Evolutionary conservation across 2,888 invertebrate genomes (phyloP).

Genomic region (Ellobium chinense): DNA sequence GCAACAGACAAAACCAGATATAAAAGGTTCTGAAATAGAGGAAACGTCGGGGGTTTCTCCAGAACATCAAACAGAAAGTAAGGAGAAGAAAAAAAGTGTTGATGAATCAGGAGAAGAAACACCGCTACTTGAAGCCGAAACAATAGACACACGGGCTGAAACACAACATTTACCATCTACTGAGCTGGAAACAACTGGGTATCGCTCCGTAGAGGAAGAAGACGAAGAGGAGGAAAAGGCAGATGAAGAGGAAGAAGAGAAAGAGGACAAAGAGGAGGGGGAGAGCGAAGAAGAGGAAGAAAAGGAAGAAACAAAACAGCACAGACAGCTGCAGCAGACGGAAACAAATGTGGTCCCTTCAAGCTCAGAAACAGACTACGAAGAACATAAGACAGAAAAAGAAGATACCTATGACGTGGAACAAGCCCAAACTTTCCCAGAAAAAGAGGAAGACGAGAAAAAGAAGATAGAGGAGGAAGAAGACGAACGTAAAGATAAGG

Average conservation of each 20-base stretch:
- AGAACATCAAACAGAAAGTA: background rate
- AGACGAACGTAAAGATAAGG: background rate
- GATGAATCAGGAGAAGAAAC: no score
- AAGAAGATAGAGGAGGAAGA: no score
- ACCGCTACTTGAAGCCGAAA: no score
- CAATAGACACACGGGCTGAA: background rate
- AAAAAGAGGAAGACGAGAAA: background rate
- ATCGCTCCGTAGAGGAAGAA: background rate
- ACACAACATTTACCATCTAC: no score
- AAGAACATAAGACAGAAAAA: no score
- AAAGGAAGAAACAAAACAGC: background rate
- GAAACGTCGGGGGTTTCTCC: background rate
- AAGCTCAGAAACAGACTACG: no score
- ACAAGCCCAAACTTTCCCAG: no score
- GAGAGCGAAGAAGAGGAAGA: background rate
- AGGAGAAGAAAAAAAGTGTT: background rate
- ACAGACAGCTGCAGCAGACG: background rate
- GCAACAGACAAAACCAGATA: background rate
- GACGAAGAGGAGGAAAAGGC: background rate
- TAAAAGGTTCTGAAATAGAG: background rate
- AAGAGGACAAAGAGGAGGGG: background rate
- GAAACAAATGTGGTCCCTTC: no score
- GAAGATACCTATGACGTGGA: no score
- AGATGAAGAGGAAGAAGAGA: background rate
- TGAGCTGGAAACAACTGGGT: background rate